Evolutionary conservation across 2,113 vertebrate genomes (phyloP).

Genomic region (Sinocyclocheilus maitianheensis): DNA sequence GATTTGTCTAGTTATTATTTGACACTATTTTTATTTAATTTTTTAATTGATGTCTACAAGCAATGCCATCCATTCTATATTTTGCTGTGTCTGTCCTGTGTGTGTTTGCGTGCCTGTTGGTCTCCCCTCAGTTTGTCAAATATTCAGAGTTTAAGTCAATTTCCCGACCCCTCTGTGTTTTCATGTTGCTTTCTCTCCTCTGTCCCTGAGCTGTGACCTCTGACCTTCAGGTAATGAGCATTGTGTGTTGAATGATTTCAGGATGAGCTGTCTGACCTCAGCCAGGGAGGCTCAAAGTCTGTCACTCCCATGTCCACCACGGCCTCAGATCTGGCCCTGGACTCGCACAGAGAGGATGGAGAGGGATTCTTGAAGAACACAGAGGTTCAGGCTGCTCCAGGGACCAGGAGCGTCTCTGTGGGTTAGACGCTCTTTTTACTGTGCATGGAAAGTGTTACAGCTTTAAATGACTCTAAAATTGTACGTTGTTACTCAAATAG

Average conservation of each 20-base stretch:
- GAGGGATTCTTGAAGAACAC: constrained; percentile 80
- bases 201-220: constrained; percentile 17
- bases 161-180: not conserved
- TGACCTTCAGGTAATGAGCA: not conserved
- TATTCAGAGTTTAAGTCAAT: not conserved
- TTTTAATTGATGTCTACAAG: not conserved
- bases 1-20: constrained; percentile 12
- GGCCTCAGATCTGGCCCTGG: constrained; percentile 77
- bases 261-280: constrained; percentile 92
- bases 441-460: not conserved
- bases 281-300: constrained; percentile 82
- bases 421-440: constrained; percentile 72
- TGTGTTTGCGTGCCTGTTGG: constrained; percentile 15
- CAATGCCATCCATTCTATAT: not conserved
- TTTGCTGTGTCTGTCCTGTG: not conserved
- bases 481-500: not conserved
- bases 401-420: constrained; percentile 83
- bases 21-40: not conserved
- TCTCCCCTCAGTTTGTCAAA: not conserved
- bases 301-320: constrained; percentile 81
- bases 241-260: constrained; percentile 63
- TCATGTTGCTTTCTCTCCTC: not conserved
- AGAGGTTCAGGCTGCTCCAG: constrained; percentile 88
- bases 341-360: constrained; percentile 55
- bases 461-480: too few relatives aligned